Conservation (phyloP, 2,113 vertebrate species). For the Lepisosteus oculatus region DNA sequence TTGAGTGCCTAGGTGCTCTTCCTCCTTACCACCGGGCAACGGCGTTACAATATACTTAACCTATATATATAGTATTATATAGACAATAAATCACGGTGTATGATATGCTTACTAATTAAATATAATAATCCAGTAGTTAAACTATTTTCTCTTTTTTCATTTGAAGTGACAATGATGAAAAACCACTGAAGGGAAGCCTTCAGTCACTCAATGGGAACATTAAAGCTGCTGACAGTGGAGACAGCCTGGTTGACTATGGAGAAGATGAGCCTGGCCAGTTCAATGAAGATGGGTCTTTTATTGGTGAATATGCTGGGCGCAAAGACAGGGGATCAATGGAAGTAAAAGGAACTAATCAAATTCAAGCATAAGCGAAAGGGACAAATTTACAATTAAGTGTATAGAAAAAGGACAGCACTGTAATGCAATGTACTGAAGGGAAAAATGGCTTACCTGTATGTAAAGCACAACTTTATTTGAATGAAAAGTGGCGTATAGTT, state of each 20-base stretch:
- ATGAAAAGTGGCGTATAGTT: constrained; percentile 55
- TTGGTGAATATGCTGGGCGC: constrained; percentile 85
- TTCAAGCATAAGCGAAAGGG: constrained; percentile 52
- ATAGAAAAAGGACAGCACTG: too few species aligned
- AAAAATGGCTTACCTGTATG: constrained; percentile 44
- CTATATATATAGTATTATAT: too few species aligned
- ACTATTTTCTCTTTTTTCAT: constrained; percentile 10
- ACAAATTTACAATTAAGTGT: too few species aligned
- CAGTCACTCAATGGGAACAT: constrained; percentile 77
- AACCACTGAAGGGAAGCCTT: constrained; percentile 89
- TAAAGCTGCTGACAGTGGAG: constrained; percentile 83
- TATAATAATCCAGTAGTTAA: background rate
- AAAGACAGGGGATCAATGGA: constrained; percentile 83
- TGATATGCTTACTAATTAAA: too few species aligned
- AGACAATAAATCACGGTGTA: too few species aligned
- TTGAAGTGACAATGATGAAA: constrained; percentile 89
- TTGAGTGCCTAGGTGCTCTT: too few species aligned
- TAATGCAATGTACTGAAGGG: background rate
- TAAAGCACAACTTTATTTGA: constrained; percentile 43
- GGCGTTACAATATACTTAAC: too few species aligned
- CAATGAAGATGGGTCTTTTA: constrained; percentile 95
- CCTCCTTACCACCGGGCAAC: too few species aligned
- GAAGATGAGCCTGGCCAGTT: constrained; percentile 88
- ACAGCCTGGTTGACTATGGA: constrained; percentile 92
- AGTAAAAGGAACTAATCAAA: constrained; percentile 78